Conservation (phyloP, 2,113 vertebrate genomes). For the Eptesicus fuscus region DNA sequence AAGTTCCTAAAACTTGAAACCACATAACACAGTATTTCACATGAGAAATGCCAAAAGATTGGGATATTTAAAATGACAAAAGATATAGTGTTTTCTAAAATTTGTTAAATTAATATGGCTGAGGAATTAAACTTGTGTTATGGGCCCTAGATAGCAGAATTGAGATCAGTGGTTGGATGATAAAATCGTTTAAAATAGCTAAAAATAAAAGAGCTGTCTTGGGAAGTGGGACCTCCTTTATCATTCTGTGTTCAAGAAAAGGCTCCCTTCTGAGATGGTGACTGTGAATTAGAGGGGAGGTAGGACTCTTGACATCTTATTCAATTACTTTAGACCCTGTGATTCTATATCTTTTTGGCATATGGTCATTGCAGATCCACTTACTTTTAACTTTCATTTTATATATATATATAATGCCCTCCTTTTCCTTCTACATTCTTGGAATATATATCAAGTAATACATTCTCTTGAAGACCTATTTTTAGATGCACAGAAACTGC, state of each 20-base stretch:
- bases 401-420: background rate
- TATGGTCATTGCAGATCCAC: constrained; percentile 34
- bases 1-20: background rate
- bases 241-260: background rate
- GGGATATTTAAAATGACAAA: background rate
- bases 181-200: background rate
- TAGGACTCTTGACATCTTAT: background rate
- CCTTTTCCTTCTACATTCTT: constrained; percentile 7
- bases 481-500: constrained; percentile 61
- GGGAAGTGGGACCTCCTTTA: background rate
- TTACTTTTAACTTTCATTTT: constrained; percentile 15
- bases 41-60: background rate
- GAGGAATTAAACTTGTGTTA: background rate
- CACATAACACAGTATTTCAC: background rate
- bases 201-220: background rate
- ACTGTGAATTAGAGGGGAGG: background rate
- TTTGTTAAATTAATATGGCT: background rate
- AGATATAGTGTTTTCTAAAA: background rate
- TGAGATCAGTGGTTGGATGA: background rate
- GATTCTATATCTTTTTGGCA: background rate
- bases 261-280: background rate
- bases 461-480: constrained; percentile 57
- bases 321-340: background rate
- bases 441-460: constrained; percentile 39
- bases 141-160: background rate